These are phyloP conservation scores for Bembecia ichneumoniformis DNA, from an alignment of 2,888 invertebrate genomes.

Conservation along the genomic window DNA sequence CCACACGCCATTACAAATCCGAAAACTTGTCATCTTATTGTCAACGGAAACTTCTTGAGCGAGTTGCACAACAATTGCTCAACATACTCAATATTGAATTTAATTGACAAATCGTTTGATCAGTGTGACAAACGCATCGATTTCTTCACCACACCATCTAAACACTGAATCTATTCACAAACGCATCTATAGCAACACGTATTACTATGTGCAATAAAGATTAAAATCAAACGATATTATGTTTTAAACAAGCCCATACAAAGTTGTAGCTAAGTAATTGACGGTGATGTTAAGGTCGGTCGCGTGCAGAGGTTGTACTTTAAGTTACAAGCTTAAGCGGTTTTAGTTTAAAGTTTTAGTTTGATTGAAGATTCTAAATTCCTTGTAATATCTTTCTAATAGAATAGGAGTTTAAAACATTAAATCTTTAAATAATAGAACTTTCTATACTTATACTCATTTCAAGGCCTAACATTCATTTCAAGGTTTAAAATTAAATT, in stretches of 20 bases:
- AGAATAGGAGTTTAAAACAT: too few species aligned
- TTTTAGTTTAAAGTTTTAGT: neutral
- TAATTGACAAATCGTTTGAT: conserved; percentile 6
- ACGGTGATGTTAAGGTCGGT: conserved; percentile 3
- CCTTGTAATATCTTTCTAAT: too few species aligned
- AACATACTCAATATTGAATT: neutral
- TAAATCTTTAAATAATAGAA: too few species aligned
- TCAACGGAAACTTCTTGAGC: neutral
- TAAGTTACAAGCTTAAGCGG: too few species aligned
- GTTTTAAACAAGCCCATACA: neutral
- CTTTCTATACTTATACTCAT: too few species aligned
- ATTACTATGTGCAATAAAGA: neutral
- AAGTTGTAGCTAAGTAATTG: conserved; percentile 6
- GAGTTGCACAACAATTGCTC: conserved; percentile 4
- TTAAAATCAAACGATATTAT: neutral
- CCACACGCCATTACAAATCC: neutral
- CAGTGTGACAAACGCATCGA: conserved; percentile 6
- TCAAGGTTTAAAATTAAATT: too few species aligned
- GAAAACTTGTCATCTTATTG: neutral
- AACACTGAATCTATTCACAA: neutral
- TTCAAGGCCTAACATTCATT: too few species aligned
- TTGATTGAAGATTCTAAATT: too few species aligned
- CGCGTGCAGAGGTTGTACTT: neutral
- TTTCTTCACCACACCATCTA: neutral
- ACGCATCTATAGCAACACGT: neutral